Evolutionary conservation across 1,140 invertebrate species (phyloP).

Genomic region (Saxidomus purpurata): DNA sequence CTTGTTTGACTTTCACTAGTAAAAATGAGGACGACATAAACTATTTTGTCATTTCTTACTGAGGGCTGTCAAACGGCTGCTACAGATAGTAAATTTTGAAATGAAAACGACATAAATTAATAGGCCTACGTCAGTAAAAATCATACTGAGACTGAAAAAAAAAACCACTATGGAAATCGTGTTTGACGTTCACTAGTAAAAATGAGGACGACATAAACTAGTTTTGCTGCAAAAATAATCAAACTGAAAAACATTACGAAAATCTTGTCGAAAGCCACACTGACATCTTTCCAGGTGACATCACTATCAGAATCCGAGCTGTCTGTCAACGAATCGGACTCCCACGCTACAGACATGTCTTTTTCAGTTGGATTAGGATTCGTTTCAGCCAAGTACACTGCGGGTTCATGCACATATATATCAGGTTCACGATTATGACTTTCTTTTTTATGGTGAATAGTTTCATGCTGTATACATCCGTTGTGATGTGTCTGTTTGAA

Average conservation of each 20-base stretch:
- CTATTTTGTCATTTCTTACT: too few species aligned
- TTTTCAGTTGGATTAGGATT: not conserved
- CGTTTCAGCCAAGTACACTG: not conserved
- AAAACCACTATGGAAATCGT: too few species aligned
- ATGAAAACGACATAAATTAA: too few species aligned
- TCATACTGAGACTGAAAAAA: too few species aligned
- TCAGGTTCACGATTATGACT: not conserved
- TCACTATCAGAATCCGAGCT: not conserved
- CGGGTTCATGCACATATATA: not conserved
- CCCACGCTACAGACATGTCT: too few species aligned
- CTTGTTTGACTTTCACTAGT: not conserved
- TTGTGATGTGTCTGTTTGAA: not conserved
- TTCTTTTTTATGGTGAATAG: not conserved
- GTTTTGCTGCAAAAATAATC: not conserved
- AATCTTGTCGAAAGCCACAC: not conserved
- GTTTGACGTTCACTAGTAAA: not conserved
- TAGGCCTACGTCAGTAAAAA: too few species aligned
- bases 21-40: not conserved
- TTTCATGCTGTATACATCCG: not conserved
- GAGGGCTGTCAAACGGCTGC: too few species aligned
- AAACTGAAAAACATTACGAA: slow-evolving; percentile 3
- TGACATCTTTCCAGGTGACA: slow-evolving; percentile 31
- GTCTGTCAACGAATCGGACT: too few species aligned
- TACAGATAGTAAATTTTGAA: too few species aligned
- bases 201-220: not conserved